phyloP scores from a whole-genome alignment of 2,797 vertebrate species.

The Acipenser oxyrinchus region DNA sequence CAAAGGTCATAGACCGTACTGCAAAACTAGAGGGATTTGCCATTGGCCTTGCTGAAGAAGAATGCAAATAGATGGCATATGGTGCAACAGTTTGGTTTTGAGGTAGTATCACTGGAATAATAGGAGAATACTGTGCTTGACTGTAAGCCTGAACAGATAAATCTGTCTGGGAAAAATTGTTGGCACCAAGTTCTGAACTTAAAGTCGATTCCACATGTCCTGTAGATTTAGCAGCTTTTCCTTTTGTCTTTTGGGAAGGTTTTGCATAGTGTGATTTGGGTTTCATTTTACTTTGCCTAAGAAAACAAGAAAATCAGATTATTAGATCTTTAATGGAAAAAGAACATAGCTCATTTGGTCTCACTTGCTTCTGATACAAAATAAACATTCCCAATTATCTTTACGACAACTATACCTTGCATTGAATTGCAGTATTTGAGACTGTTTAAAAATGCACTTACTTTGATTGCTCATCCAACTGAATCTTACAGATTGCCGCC shows the following conservation, averaged over 20 bases:
- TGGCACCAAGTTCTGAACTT: conserved; percentile 35
- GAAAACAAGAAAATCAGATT: conserved; percentile 27
- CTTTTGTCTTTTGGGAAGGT: conserved; percentile 22
- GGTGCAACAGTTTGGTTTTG: conserved; percentile 55
- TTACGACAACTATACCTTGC: no score
- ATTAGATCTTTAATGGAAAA: not conserved
- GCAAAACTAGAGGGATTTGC: conserved; percentile 64
- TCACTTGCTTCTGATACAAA: no score
- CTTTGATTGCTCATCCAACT: conserved; percentile 74
- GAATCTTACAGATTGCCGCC: conserved; percentile 72
- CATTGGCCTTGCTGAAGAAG: conserved; percentile 57
- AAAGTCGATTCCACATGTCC: conserved; percentile 24
- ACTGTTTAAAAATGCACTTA: conserved; percentile 39
- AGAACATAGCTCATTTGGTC: no score
- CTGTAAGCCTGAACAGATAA: conserved; percentile 39
- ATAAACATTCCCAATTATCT: no score
- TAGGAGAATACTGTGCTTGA: conserved; percentile 50
- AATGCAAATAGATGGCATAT: conserved; percentile 73
- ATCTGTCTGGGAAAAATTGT: conserved; percentile 26
- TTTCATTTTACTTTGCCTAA: conserved; percentile 45
- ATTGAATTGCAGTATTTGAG: no score
- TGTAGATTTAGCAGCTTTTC: conserved; percentile 12
- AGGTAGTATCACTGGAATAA: conserved; percentile 72
- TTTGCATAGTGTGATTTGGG: conserved; percentile 27
- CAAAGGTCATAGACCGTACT: conserved; percentile 66